Conservation (phyloP, 2,888 invertebrate species). For the Parnassius smintheus region DNA sequence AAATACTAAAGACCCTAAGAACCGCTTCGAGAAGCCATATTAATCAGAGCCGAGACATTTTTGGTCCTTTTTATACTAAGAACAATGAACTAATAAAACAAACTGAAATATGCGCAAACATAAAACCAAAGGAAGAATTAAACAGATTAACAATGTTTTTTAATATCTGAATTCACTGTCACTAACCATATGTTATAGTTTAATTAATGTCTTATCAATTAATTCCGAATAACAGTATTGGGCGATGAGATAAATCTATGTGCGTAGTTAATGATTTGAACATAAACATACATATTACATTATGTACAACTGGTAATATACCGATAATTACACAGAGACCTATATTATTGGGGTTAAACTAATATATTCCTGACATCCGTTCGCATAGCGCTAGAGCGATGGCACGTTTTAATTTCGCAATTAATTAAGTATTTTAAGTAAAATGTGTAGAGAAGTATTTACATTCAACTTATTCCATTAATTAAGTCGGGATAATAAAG, state of each 20-base stretch:
- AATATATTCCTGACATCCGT: slow-evolving; percentile 5
- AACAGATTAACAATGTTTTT: not conserved
- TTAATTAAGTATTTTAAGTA: not conserved
- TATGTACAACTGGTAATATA: slow-evolving; percentile 11
- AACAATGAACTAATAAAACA: slow-evolving; percentile 28
- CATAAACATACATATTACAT: slow-evolving; percentile 14
- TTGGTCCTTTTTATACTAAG: slow-evolving; percentile 31
- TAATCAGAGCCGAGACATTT: slow-evolving; percentile 51
- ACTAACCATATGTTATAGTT: slow-evolving; percentile 22
- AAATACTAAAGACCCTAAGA: slow-evolving; percentile 41
- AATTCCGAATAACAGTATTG: slow-evolving; percentile 20
- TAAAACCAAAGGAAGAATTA: not conserved
- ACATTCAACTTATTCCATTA: not conserved
- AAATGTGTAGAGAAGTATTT: not conserved
- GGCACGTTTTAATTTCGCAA: not conserved
- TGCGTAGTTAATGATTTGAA: slow-evolving; percentile 23
- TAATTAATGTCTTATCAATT: slow-evolving; percentile 27
- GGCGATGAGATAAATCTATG: slow-evolving; percentile 19
- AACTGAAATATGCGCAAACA: slow-evolving; percentile 1
- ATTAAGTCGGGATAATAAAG: too few species aligned
- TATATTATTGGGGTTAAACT: slow-evolving; percentile 4
- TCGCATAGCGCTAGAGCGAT: not conserved
- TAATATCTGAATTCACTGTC: slow-evolving; percentile 5
- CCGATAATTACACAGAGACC: slow-evolving; percentile 12
- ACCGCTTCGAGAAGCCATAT: slow-evolving; percentile 46